A percentile compares a stretch with the other conserved stretches of the same genome.
These are phyloP conservation scores for Pangasius macronema DNA, from an alignment of 2,797 vertebrate genomes.

Conservation along the genomic window DNA sequence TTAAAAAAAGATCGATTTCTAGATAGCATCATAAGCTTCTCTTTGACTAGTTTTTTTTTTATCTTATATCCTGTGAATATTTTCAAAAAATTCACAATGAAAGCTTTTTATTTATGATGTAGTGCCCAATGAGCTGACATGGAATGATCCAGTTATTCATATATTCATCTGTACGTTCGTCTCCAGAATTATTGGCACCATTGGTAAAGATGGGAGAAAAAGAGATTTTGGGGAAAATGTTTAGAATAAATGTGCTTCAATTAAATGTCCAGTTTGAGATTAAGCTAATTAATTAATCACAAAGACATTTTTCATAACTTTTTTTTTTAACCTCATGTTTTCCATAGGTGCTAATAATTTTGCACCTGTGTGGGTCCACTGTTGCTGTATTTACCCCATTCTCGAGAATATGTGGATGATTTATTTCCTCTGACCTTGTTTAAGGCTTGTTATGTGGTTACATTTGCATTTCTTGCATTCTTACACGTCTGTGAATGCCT, in stretches of 20 bases:
- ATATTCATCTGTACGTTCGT: not conserved
- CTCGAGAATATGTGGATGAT: not conserved
- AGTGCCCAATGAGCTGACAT: not conserved
- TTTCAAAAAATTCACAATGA: not conserved
- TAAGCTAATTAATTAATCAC: not conserved
- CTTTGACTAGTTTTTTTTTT: not conserved
- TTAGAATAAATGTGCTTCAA: not conserved
- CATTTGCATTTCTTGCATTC: not conserved
- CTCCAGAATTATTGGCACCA: not conserved
- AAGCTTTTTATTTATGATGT: not conserved
- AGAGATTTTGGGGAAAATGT: too few species aligned
- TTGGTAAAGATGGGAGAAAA: not conserved
- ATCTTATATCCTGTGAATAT: too few species aligned
- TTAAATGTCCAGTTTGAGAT: not conserved
- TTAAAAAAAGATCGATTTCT: too few species aligned
- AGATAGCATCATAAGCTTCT: not conserved
- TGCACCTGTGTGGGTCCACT: not conserved
- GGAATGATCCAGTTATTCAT: not conserved
- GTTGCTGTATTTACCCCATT: not conserved
- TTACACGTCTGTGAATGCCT: not conserved
- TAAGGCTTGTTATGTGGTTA: not conserved
- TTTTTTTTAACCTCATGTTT: too few species aligned
- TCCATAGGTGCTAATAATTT: not conserved
- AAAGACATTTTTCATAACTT: not conserved
- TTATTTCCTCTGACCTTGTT: not conserved